phyloP scores from a whole-genome alignment of 2,797 vertebrate species.

The Ficedula albicollis region DNA sequence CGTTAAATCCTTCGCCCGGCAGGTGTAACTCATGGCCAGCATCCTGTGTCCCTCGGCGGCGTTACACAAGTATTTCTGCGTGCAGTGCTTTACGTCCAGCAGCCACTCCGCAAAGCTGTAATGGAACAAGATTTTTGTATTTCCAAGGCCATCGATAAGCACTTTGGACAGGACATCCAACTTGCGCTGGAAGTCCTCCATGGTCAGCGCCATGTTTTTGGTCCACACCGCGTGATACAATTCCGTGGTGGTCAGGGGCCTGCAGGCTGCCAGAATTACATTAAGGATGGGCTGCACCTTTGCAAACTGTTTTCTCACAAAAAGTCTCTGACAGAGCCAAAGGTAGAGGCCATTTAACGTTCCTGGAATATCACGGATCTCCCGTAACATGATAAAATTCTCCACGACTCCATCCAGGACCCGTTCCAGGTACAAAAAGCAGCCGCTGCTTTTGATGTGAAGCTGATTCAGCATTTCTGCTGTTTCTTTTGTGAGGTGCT shows the following conservation, averaged over 20 bases:
- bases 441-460: slow-evolving; percentile 99
- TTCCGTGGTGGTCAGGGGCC: slow-evolving; percentile 90
- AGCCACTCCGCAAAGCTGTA: slow-evolving; percentile 99
- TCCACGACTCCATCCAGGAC: slow-evolving; percentile 98
- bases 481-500: slow-evolving; percentile 97
- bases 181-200: slow-evolving; percentile 98
- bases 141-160: slow-evolving; percentile 88
- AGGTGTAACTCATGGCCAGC: slow-evolving; percentile 97
- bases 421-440: slow-evolving; percentile 96
- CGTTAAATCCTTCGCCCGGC: slow-evolving; percentile 90
- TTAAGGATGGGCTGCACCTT: slow-evolving; percentile 98
- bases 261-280: slow-evolving; percentile 93
- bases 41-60: slow-evolving; percentile 96
- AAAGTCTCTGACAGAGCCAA: slow-evolving; percentile 98
- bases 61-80: slow-evolving; percentile 97
- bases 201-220: slow-evolving; percentile 90
- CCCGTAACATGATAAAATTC: slow-evolving; percentile 96
- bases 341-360: slow-evolving; percentile 97
- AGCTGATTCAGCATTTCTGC: slow-evolving; percentile 99
- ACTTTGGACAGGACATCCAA: slow-evolving; percentile 96
- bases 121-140: slow-evolving; percentile 95
- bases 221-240: slow-evolving; percentile 97
- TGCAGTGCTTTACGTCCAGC: slow-evolving; percentile 98
- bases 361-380: slow-evolving; percentile 98
- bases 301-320: slow-evolving; percentile 97